These are phyloP conservation scores for Lacerta agilis DNA, from an alignment of 2,797 vertebrate genomes.

Conservation along the genomic window DNA sequence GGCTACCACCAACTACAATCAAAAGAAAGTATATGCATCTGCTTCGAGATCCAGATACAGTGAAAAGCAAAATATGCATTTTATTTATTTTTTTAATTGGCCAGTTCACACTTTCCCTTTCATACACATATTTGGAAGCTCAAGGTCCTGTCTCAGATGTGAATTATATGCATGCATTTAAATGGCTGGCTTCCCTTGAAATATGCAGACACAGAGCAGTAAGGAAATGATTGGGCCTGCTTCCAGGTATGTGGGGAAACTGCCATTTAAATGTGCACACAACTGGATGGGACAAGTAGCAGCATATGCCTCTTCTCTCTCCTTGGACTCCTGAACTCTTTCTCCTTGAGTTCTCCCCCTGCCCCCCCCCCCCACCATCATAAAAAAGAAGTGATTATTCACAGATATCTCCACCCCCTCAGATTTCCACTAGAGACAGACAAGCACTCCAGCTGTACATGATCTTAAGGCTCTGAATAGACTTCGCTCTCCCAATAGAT, in stretches of 20 bases:
- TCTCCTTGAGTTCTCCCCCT: neutral
- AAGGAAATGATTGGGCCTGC: neutral
- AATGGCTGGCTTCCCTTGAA: neutral
- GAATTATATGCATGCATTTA: neutral
- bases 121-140: neutral
- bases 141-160: neutral
- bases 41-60: too few species aligned
- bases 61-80: neutral
- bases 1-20: neutral
- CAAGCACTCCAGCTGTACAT: neutral
- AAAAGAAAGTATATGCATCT: neutral
- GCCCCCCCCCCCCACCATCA: conserved; percentile 4
- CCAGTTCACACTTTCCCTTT: neutral
- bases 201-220: neutral
- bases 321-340: neutral
- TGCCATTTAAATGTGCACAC: neutral
- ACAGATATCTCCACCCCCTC: neutral
- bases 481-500: neutral
- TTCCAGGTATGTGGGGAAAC: neutral
- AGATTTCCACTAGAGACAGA: conserved; percentile 7
- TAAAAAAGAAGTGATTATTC: neutral
- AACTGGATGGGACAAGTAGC: neutral
- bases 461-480: conserved; percentile 25
- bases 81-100: neutral
- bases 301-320: neutral